A percentile compares a stretch with the other conserved stretches of the same genome.
Evolutionary conservation across 2,797 vertebrate species (phyloP).

Genomic region (Spheniscus humboldti): DNA sequence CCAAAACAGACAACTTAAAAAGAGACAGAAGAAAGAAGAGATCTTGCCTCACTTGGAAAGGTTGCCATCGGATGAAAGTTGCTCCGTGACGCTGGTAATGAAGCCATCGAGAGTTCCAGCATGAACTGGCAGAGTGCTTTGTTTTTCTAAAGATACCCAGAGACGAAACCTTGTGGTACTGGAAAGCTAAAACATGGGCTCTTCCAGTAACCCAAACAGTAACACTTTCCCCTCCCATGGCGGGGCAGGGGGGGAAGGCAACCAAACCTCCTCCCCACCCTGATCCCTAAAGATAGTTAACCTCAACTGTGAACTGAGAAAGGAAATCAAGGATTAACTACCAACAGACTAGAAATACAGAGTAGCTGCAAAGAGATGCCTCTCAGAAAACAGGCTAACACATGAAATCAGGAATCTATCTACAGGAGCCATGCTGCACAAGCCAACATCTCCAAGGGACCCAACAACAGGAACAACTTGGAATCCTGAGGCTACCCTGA

Average conservation of each 20-base stretch:
- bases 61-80: background rate
- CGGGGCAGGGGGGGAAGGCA: background rate
- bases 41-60: background rate
- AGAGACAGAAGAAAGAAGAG: background rate
- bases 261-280: background rate
- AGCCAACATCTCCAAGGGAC: background rate
- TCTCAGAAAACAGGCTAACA: background rate
- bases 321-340: background rate
- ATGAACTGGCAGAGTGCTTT: background rate
- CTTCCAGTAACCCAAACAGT: background rate
- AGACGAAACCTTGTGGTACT: background rate
- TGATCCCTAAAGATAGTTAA: background rate
- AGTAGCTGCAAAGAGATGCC: background rate
- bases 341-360: background rate
- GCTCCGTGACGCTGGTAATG: background rate
- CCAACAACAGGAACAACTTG: background rate
- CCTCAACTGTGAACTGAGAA: background rate
- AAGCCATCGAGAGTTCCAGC: background rate
- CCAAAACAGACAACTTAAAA: background rate
- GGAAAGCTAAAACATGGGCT: background rate
- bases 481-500: background rate
- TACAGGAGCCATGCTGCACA: background rate
- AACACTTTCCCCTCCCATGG: rapidly evolving
- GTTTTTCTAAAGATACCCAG: background rate
- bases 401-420: background rate